These are phyloP conservation scores for Phyllotis vaccarum DNA, from an alignment of 2,797 vertebrate species.

Conservation along the genomic window DNA sequence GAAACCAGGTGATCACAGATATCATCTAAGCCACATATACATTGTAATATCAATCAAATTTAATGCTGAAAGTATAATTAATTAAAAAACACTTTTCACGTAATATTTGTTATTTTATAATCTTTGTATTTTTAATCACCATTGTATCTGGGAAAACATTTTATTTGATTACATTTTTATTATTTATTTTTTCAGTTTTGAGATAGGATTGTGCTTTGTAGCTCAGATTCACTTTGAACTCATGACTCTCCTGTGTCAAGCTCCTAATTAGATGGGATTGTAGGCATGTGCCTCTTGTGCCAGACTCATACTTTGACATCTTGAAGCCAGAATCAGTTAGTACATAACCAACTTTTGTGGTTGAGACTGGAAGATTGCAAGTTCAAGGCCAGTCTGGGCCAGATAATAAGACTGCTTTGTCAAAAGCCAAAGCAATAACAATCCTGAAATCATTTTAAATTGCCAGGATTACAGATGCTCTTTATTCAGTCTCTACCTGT, in stretches of 20 bases:
- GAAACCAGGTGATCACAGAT: background rate
- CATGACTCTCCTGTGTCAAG: background rate
- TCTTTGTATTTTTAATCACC: too few relatives aligned
- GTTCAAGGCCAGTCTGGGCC: background rate
- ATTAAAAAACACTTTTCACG: background rate
- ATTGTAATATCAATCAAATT: background rate
- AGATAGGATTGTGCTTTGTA: background rate
- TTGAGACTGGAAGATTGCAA: background rate
- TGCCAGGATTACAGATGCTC: background rate
- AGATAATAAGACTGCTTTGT: background rate
- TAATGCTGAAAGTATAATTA: background rate
- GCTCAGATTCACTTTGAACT: background rate
- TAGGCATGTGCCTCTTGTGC: background rate
- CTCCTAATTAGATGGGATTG: background rate
- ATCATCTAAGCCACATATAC: background rate
- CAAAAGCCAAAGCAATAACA: background rate
- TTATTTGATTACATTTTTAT: background rate
- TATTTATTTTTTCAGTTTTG: background rate
- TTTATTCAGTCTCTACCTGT: background rate
- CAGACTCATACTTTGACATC: background rate
- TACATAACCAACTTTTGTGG: background rate
- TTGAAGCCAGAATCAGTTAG: background rate
- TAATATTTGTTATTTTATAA: too few relatives aligned
- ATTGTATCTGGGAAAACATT: too few relatives aligned
- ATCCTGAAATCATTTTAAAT: conserved; percentile 24